These are phyloP conservation scores for Noturus placidus DNA, from an alignment of 2,113 vertebrate genomes.

Conservation along the genomic window DNA sequence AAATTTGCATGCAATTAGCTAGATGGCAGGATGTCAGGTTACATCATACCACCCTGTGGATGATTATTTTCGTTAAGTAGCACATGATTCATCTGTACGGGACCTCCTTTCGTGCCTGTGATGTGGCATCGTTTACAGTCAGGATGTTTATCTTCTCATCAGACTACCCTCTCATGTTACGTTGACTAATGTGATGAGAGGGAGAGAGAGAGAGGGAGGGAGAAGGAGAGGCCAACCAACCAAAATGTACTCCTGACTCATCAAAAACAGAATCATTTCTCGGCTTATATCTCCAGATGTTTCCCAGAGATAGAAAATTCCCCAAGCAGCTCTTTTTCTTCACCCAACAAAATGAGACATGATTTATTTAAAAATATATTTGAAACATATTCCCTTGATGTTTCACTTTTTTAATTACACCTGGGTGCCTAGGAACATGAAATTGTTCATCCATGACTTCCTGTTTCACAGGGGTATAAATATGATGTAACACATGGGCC, in stretches of 20 bases:
- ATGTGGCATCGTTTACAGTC: slow-evolving; percentile 57
- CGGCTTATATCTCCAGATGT: not conserved
- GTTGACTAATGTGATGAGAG: slow-evolving; percentile 37
- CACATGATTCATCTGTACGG: not conserved
- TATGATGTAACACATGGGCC: too few species aligned
- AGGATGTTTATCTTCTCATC: slow-evolving; percentile 60
- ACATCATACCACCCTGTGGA: not conserved
- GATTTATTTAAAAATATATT: too few species aligned
- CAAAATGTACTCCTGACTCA: not conserved
- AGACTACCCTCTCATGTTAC: slow-evolving; percentile 48
- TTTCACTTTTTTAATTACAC: too few species aligned
- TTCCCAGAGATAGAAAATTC: not conserved
- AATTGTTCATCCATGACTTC: too few species aligned
- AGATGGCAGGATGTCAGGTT: not conserved
- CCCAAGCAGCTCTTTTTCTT: not conserved
- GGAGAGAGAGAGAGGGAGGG: slow-evolving; percentile 18
- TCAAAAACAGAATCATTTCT: not conserved
- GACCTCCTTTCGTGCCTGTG: not conserved
- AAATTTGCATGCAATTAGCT: too few species aligned
- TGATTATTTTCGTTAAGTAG: too few species aligned
- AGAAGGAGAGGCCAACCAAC: not conserved
- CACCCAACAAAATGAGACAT: not conserved
- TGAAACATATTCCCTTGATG: too few species aligned
- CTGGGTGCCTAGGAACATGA: too few species aligned
- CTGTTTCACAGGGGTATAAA: too few species aligned